A percentile compares a stretch with the other conserved stretches of the same genome.
Evolutionary conservation across 2,888 invertebrate genomes (phyloP).

Genomic region (Dasysyrphus albostriatus): DNA sequence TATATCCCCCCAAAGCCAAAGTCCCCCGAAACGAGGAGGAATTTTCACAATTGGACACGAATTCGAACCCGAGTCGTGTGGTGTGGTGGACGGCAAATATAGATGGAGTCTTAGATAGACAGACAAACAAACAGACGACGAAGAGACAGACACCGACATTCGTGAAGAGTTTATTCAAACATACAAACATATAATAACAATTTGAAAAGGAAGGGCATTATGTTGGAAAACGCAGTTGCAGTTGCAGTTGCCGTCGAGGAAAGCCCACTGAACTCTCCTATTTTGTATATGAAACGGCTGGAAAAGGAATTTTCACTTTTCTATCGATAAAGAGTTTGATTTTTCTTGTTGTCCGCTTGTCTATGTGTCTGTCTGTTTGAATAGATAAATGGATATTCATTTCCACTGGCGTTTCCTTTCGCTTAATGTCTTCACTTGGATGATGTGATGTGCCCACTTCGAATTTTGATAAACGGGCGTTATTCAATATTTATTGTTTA

Average conservation of each 20-base stretch:
- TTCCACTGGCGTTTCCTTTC: slow-evolving; percentile 26
- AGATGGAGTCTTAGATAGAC: slow-evolving; percentile 24
- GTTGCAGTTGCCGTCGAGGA: neutral
- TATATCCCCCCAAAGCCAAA: neutral
- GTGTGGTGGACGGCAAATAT: slow-evolving; percentile 26
- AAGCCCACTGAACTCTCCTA: slow-evolving; percentile 69
- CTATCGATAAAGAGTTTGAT: slow-evolving; percentile 10
- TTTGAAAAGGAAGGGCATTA: slow-evolving; percentile 37
- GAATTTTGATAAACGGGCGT: slow-evolving; percentile 28
- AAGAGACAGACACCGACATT: slow-evolving; percentile 3
- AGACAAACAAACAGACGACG: slow-evolving; percentile 2
- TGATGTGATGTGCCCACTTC: slow-evolving; percentile 14
- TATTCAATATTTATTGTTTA: slow-evolving; percentile 22
- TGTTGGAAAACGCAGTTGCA: slow-evolving; percentile 24
- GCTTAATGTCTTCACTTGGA: slow-evolving; percentile 1
- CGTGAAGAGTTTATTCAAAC: slow-evolving; percentile 52
- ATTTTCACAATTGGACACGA: slow-evolving; percentile 57
- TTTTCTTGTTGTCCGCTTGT: neutral
- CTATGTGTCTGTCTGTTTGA: slow-evolving; percentile 12
- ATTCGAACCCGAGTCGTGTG: slow-evolving; percentile 49
- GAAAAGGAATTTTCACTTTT: slow-evolving; percentile 72
- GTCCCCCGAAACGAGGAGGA: slow-evolving; percentile 25
- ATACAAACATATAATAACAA: neutral
- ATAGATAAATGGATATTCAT: slow-evolving; percentile 34
- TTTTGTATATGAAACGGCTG: slow-evolving; percentile 10